Base-by-base conservation (phyloP, 2,888 invertebrate genomes). In the Ernsta delagoae region DNA sequence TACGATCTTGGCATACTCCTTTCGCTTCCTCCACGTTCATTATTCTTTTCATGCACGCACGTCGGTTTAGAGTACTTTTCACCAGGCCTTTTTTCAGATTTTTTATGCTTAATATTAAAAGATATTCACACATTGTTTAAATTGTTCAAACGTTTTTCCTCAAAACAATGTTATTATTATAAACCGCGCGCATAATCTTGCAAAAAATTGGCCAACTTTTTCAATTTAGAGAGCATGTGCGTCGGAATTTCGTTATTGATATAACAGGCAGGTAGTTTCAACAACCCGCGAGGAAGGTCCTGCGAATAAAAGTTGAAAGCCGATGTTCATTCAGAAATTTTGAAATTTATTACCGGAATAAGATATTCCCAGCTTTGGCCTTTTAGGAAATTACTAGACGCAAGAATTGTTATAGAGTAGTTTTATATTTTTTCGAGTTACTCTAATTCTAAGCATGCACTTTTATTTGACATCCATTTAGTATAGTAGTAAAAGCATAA, bases 241-340 rank as follows among this genome's bases (percentile, higher is more conserved):
- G 11, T 24, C 45, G 45, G 45, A 11, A 34, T 56, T 54, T 54
- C 54, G 34, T 24, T 45, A 60, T 45, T 60, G 45, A 41, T 60
- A 45, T 60, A 60, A 45, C 43, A 45, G 24, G 59, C 31, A 45
- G 11, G 45, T 60, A 59, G 9, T 16, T 43, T 4, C 11, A 11
- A 31, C 31, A 31, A n/a, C 11, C 54, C 54, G 50, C 50, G 16
- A 16, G 50, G 16, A 50, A 16, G 16, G 48, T 12, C 16, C 50
- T 16, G 50, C 11, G 16, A 50, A 50, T 50, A 48, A 50, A 50
- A 50, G 50, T 50, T 50, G 16, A 50, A 8, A 50, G 16, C 50
- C 7, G 7, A 16, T 5, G 8, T 50, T 50, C 16, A 50, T 16
- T 50, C 50, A 50, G 50, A 6, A 50, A 6, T 50, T 50, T 50